phyloP scores from a whole-genome alignment of 2,888 invertebrate species.

The Flexamia atlantica region DNA sequence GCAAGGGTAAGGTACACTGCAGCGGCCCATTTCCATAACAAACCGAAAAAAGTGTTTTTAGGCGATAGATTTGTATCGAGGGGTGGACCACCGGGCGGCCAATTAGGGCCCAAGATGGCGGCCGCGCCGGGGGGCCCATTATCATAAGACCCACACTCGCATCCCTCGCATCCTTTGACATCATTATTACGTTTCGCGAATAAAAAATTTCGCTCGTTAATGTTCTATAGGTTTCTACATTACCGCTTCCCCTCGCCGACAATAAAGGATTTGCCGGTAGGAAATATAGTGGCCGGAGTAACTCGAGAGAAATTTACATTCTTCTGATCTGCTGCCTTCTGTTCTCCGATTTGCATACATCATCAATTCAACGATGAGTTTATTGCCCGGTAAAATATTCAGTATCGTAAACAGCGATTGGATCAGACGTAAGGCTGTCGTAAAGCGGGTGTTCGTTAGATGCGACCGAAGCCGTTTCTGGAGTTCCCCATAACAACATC shows the following conservation, averaged over 20 bases:
- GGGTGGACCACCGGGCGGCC: constrained; percentile 52
- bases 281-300: not conserved
- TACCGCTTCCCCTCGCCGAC: not conserved
- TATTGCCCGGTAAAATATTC: constrained; percentile 38
- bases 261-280: constrained; percentile 17
- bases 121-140: constrained; percentile 56
- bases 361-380: constrained; percentile 48
- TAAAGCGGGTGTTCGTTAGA: not conserved
- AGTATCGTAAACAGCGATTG: not conserved
- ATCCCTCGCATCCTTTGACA: constrained; percentile 44
- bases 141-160: constrained; percentile 48
- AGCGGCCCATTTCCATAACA: constrained; percentile 51
- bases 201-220: constrained; percentile 33
- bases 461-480: not conserved
- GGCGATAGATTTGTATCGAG: constrained; percentile 54
- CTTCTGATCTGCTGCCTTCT: constrained; percentile 44
- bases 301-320: constrained; percentile 17
- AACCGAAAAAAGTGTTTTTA: constrained; percentile 48
- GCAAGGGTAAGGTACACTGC: constrained; percentile 39
- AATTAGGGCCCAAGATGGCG: constrained; percentile 55
- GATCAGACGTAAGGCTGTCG: not conserved
- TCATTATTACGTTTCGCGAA: constrained; percentile 56
- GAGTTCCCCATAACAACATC: not conserved
- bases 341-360: constrained; percentile 20
- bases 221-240: constrained; percentile 16